phyloP scores from a whole-genome alignment of 1,140 invertebrate species.

The Campodea augens region DNA sequence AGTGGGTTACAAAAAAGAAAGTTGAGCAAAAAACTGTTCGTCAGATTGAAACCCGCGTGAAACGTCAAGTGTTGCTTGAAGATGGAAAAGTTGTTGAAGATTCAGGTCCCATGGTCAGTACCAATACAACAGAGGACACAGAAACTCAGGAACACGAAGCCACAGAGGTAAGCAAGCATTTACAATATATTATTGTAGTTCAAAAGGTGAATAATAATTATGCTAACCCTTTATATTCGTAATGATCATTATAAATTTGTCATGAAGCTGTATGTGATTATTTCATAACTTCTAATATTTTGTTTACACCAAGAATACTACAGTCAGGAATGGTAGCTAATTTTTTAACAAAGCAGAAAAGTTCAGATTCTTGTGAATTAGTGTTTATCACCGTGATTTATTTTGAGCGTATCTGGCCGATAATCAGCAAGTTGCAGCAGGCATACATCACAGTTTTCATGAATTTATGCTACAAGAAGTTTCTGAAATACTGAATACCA shows the following conservation, averaged over 20 bases:
- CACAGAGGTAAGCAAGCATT: conserved; percentile 60
- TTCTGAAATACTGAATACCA: too few relatives aligned
- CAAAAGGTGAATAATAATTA: conserved; percentile 6
- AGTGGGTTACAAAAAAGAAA: conserved; percentile 75
- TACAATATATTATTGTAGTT: too few relatives aligned
- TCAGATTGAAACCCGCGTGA: conserved; percentile 72
- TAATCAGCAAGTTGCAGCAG: too few relatives aligned
- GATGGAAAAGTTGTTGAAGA: conserved; percentile 75
- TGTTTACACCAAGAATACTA: not conserved
- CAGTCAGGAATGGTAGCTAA: too few relatives aligned
- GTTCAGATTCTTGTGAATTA: too few relatives aligned
- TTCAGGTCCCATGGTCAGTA: conserved; percentile 70
- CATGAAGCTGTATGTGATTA: too few relatives aligned
- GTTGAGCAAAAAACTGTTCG: conserved; percentile 68
- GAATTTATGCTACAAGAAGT: too few relatives aligned
- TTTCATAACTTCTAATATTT: not conserved
- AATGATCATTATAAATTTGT: not conserved
- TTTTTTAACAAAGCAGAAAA: too few relatives aligned
- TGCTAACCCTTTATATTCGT: conserved; percentile 4
- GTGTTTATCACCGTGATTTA: too few relatives aligned
- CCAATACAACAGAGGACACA: conserved; percentile 70
- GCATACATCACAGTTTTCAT: too few relatives aligned
- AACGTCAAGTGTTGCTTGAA: conserved; percentile 69
- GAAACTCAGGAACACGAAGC: conserved; percentile 69
- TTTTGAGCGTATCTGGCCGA: too few relatives aligned